Percentiles rank a stretch among this genome's conserved stretches.
These are phyloP conservation scores for Mellivora capensis DNA, from an alignment of 2,113 vertebrate genomes.

Conservation along the genomic window DNA sequence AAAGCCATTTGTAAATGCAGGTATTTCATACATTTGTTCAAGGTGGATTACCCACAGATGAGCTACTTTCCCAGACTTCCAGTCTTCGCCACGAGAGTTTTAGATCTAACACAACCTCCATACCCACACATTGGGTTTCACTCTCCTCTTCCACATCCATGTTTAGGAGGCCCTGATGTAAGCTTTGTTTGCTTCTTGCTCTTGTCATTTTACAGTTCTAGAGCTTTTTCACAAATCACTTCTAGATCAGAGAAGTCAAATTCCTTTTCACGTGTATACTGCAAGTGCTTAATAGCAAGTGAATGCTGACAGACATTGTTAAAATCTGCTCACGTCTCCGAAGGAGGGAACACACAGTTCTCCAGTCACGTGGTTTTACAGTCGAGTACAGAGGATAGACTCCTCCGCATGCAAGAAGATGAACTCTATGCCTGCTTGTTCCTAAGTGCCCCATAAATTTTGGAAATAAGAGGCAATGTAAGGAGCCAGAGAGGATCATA, in stretches of 20 bases:
- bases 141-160: background rate
- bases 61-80: background rate
- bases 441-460: background rate
- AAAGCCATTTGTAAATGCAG: background rate
- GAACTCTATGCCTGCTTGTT: background rate
- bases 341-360: background rate
- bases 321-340: background rate
- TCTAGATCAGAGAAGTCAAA: background rate
- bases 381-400: background rate
- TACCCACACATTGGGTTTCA: background rate
- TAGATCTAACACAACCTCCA: background rate
- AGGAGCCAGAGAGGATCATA: background rate
- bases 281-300: background rate
- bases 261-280: background rate
- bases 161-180: background rate
- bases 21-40: conserved; percentile 12
- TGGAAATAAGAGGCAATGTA: background rate
- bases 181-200: background rate
- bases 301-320: background rate
- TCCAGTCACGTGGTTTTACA: background rate
- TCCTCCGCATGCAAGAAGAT: background rate
- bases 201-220: background rate
- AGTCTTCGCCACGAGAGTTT: background rate
- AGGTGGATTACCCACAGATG: background rate
- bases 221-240: background rate